These are phyloP conservation scores for Bettongia penicillata DNA, from an alignment of 2,113 vertebrate species.

Conservation along the genomic window DNA sequence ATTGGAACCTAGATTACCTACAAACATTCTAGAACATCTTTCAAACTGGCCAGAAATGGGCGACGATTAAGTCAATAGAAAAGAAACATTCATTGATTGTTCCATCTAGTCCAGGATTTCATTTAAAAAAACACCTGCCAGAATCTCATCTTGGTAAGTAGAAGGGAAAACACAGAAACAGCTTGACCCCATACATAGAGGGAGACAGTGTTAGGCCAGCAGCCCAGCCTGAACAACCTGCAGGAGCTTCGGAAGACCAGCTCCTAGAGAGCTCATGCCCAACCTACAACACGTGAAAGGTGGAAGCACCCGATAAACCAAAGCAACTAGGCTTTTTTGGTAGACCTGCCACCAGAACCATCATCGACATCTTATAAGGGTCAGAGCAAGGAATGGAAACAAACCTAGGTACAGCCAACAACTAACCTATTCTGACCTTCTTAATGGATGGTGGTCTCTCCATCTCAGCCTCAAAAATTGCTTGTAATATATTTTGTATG, in stretches of 20 bases:
- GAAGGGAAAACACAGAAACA: background rate
- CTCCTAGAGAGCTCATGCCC: background rate
- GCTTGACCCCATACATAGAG: background rate
- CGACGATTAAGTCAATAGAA: background rate
- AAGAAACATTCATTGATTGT: background rate
- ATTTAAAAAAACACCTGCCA: background rate
- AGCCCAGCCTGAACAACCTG: background rate
- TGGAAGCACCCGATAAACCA: background rate
- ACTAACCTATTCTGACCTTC: background rate
- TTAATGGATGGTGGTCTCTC: background rate
- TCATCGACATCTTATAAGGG: background rate
- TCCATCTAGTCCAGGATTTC: background rate
- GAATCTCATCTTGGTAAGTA: background rate
- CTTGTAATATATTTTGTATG: background rate
- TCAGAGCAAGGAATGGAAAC: background rate
- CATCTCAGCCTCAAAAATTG: background rate
- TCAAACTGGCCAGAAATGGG: background rate
- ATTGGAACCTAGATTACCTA: background rate
- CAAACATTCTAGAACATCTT: background rate
- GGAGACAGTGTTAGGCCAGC: background rate
- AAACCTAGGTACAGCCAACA: background rate
- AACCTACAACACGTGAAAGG: background rate
- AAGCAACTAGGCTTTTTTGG: background rate
- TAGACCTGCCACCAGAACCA: background rate
- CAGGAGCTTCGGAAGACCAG: background rate